phyloP scores from a whole-genome alignment of 2,797 vertebrate genomes.

The Astyanax mexicanus region DNA sequence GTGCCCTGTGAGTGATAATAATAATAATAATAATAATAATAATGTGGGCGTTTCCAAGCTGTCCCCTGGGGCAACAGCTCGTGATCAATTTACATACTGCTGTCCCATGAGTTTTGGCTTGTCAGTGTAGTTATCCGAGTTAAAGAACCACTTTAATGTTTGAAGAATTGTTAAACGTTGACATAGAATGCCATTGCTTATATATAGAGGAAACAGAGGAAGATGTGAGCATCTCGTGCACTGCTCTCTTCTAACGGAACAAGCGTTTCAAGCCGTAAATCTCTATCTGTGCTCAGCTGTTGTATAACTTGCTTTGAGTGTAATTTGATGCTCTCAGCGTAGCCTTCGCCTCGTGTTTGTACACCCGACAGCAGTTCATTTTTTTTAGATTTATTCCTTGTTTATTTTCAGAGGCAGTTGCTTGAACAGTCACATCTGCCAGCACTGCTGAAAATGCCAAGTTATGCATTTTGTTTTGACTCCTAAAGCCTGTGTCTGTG shows the following conservation, averaged over 20 bases:
- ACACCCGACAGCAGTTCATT: slow-evolving; percentile 18
- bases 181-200: background rate
- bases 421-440: slow-evolving; percentile 43
- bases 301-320: background rate
- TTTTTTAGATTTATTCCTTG: slow-evolving; percentile 17
- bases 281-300: background rate
- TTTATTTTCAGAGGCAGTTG: slow-evolving; percentile 47
- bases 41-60: too few relatives aligned
- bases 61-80: too few relatives aligned
- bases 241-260: background rate
- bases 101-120: too few relatives aligned
- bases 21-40: too few relatives aligned
- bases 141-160: background rate
- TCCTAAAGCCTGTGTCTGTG: slow-evolving; percentile 42
- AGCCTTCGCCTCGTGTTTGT: slow-evolving; percentile 14
- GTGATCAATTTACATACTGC: too few relatives aligned
- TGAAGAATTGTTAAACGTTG: too few relatives aligned
- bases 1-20: too few relatives aligned
- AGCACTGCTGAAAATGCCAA: slow-evolving; percentile 36
- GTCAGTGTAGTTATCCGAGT: too few relatives aligned
- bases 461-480: slow-evolving; percentile 39
- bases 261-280: background rate
- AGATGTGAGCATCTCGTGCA: background rate
- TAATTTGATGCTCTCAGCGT: background rate
- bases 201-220: background rate